Evolutionary conservation across 2,888 invertebrate genomes (phyloP).

Genomic region (Lasiommata megera): DNA sequence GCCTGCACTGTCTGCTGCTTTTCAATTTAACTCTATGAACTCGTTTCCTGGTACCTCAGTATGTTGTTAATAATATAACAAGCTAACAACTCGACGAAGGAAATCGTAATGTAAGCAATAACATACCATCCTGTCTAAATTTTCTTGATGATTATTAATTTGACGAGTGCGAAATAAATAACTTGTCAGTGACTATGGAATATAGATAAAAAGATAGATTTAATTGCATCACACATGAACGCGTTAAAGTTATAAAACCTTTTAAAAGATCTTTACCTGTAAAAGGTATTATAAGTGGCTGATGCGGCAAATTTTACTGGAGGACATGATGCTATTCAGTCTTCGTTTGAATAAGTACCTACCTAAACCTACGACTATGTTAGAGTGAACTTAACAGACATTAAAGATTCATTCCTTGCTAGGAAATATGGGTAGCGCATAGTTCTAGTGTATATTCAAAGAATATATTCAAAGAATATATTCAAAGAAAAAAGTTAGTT

Average conservation of each 20-base stretch:
- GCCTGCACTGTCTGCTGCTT: slow-evolving; percentile 38
- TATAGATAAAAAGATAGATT: too few relatives aligned
- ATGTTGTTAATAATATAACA: background rate
- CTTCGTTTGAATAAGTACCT: background rate
- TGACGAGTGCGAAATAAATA: too few relatives aligned
- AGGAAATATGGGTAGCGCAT: background rate
- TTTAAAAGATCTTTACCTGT: too few relatives aligned
- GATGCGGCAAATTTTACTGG: background rate
- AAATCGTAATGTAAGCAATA: background rate
- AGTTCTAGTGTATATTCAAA: too few relatives aligned
- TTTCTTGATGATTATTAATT: background rate
- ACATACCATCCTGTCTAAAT: background rate
- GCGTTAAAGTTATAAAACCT: too few relatives aligned
- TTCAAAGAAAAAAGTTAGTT: too few relatives aligned
- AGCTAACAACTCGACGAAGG: background rate
- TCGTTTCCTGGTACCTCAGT: slow-evolving; percentile 2
- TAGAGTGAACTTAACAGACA: background rate
- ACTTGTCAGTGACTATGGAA: too few relatives aligned
- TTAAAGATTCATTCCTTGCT: background rate
- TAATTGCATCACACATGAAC: too few relatives aligned
- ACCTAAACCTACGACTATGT: background rate
- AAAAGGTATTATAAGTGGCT: too few relatives aligned
- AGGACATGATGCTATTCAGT: background rate
- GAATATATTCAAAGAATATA: too few relatives aligned
- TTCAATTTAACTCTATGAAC: slow-evolving; percentile 31